Evolutionary conservation across 2,888 invertebrate genomes (phyloP), one percentile per base, ranked within the genome.

Genomic region (Lithophane socia): DNA sequence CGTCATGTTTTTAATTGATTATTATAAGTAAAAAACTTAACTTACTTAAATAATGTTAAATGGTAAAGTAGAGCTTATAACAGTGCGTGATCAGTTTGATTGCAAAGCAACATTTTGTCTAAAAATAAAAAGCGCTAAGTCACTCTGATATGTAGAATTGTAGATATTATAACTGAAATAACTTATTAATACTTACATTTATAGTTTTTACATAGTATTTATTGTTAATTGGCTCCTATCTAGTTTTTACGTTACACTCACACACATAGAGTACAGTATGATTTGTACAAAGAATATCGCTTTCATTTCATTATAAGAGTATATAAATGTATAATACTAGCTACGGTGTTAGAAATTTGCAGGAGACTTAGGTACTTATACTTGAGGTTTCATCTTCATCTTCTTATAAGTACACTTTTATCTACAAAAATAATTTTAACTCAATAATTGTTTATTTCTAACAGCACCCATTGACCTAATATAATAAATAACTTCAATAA

Each of bases 401-500:
- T n/a, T 47, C 8, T 18, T 49, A 5, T 3, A 42, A 8, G 29
- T 24, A 37, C 1, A 1, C 4, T 3, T 7, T 21, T n/a, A 44
- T 24, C 24, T 54, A 68, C 13, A 56, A n/a, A 21, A 54, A 69
- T 4, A 47, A 21, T 52, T 8, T 7, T 9, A 52, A 37, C 16
- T 12, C 0, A 9, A 47, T 56, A 77, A 47, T 47, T 12, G 2
- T 77, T 61, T 21, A n/a, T 52, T 65, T 42, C 18, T 49, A 54
- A 70, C 52, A 70, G 16, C 29, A 49, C 58, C 47, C 0, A 69
- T 73, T 81, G 72, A 85, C 85, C 82, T 49, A 73, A 37, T 82
- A 70, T 12, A 58, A 44, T 58, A 21, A 70, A 70, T 60, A 71
- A 47, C 42, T 73, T 73, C 67, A 76, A 68, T 76, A 68, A 67